Evolutionary conservation across 2,888 invertebrate genomes (phyloP), one percentile per base, ranked within the genome.

Genomic region (Zygaena filipendulae): DNA sequence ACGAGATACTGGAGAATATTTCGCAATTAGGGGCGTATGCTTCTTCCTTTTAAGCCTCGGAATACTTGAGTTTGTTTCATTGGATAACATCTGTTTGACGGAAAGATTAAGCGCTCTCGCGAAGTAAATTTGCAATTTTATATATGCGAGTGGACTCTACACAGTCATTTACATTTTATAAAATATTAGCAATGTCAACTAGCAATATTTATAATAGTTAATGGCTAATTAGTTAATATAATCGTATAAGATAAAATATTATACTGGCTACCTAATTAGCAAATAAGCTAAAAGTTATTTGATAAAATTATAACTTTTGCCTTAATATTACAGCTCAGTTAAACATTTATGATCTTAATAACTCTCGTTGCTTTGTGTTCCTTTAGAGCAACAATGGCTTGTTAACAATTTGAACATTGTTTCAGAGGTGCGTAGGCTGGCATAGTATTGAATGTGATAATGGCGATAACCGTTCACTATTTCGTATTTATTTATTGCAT

Each of bases 1-100:
- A 59, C 64, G 48, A 69, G 71, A 74, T 72, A 74, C 66, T 54
- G 54, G 47, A 47, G 64, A 59, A 69, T 71, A 68, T 70, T 67
- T 70, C 59, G 74, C 75, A 77, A 79, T 75, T 72, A 75, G 69
- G 63, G 68, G 62, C 64, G 67, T 69, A 59, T 52, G 54, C 58
- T 55, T 64, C 61, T 67, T 70, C 70, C 70, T 72, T 72, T 74
- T 71, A 69, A 57, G 64, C 56, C 54, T 52, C 48, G 45, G 45
- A 56, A 58, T 56, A 47, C 55, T 48, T 55, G 44, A 48, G 55
- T 63, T 55, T 53, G 54, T 57, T 56, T 49, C 51, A 40, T 44
- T 52, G 60, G 69, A 70, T 71, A 69, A 59, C 63, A 71, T 70
- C 69, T 56, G 56, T 60, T 61, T 63, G 64, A 66, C 59, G 59